Evolutionary conservation across 2,888 invertebrate species (phyloP), one percentile per base, ranked within the genome.

Genomic region (Lasioglossum figueresi): DNA sequence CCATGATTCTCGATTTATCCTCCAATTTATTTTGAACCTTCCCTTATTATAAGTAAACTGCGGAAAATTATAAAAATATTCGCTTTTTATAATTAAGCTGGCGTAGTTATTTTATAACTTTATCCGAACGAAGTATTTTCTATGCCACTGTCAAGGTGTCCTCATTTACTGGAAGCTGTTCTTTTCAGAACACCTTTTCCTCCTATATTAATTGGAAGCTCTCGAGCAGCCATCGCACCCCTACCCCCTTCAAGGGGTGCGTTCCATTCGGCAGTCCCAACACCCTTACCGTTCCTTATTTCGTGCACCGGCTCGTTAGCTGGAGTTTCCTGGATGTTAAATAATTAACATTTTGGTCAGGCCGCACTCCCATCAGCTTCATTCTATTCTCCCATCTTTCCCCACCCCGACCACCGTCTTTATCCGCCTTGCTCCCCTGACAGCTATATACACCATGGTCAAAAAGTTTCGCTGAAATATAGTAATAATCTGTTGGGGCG

Each of bases 321-420:
- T 89, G 88, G 31, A 90, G 91, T 91, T 93, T 91, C 91, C 92
- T 87, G 92, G 91, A 92, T 91, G 93, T 94, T 92, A 91, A 94
- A 93, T 93, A 94, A 94, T 94, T 93, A 93, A 94, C 93, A 93
- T 94, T 94, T 94, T 91, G 93, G 94, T 92, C 89, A 91, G 91
- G 92, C 91, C 92, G 89, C 89, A 89, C 90, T 89, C 88, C 83
- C 89, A 81, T 85, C 81, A 84, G 82, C 85, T 88, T 88, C 87
- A 82, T 88, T 84, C 86, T 78, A 75, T 77, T 82, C 82, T 77
- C 71, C 70, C 66, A 56, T 27, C 73, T 80, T 82, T 76, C 59
- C 14, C 73, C 31, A 63, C 27, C 63, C 63, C 63, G 63, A 16
- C 63, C 16, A 31, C 5, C 31, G 63, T 63, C 63, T 63, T 63